Evolutionary conservation across 2,113 vertebrate species (phyloP).

Genomic region (Clupea harengus): DNA sequence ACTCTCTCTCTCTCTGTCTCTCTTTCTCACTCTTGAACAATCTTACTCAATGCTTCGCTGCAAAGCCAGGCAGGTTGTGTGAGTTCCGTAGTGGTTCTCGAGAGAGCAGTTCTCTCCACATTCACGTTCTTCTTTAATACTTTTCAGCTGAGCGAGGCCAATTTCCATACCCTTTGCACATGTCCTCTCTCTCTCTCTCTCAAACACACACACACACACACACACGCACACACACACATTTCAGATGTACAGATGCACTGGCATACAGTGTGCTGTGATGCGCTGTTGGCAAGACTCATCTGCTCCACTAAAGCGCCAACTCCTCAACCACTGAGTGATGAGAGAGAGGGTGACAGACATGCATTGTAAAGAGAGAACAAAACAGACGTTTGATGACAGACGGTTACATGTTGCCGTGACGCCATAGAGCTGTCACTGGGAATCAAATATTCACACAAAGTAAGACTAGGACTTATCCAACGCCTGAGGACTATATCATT

Average conservation of each 20-base stretch:
- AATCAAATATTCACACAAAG: background rate
- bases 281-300: background rate
- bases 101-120: background rate
- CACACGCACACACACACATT: background rate
- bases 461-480: background rate
- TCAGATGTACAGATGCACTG: too few species aligned
- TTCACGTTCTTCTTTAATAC: constrained; percentile 4
- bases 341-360: too few species aligned
- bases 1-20: background rate
- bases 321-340: background rate
- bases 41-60: background rate
- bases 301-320: background rate
- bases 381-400: background rate
- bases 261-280: background rate
- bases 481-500: background rate
- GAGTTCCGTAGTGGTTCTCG: constrained; percentile 28
- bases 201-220: constrained; percentile 5
- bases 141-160: constrained; percentile 27
- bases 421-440: background rate
- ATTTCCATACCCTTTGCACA: background rate
- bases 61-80: constrained; percentile 28
- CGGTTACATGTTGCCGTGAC: background rate
- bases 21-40: background rate
- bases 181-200: background rate
- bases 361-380: background rate